phyloP scores from a whole-genome alignment of 1,140 invertebrate genomes.

The Anadara kagoshimensis region DNA sequence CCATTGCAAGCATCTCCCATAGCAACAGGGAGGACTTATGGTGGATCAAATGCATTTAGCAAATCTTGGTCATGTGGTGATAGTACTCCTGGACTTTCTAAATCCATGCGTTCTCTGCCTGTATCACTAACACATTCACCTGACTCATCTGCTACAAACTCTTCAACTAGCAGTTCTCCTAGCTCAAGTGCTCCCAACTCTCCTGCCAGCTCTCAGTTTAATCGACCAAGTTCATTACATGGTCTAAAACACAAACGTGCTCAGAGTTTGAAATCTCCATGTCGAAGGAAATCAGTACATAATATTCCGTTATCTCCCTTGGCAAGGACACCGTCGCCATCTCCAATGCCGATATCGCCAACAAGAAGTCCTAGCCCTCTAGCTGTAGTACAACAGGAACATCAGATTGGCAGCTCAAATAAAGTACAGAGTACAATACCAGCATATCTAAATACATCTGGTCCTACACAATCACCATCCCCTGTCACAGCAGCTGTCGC shows the following conservation, averaged over 20 bases:
- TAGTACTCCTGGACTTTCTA: slow-evolving; percentile 70
- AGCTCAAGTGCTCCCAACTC: slow-evolving; percentile 80
- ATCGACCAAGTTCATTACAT: slow-evolving; percentile 92
- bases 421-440: slow-evolving; percentile 65
- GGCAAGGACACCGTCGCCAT: slow-evolving; percentile 94
- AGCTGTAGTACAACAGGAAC: slow-evolving; percentile 79
- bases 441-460: slow-evolving; percentile 75
- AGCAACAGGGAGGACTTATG: slow-evolving; percentile 46
- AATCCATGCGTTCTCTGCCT: slow-evolving; percentile 76
- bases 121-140: slow-evolving; percentile 75
- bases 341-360: slow-evolving; percentile 86
- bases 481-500: slow-evolving; percentile 51
- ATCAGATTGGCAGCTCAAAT: slow-evolving; percentile 62
- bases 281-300: slow-evolving; percentile 93
- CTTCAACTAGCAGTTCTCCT: slow-evolving; percentile 80
- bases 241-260: slow-evolving; percentile 87
- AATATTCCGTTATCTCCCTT: slow-evolving; percentile 97
- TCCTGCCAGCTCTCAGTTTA: slow-evolving; percentile 74
- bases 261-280: slow-evolving; percentile 84
- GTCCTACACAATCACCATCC: slow-evolving; percentile 77
- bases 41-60: slow-evolving; percentile 79
- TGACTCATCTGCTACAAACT: slow-evolving; percentile 70
- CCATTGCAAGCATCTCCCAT: slow-evolving; percentile 65
- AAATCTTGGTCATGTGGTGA: slow-evolving; percentile 72
- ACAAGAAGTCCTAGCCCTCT: slow-evolving; percentile 85